Percentiles rank a stretch among this genome's conserved stretches.
phyloP scores from a whole-genome alignment of 2,797 vertebrate genomes.

The Sciaenops ocellatus region DNA sequence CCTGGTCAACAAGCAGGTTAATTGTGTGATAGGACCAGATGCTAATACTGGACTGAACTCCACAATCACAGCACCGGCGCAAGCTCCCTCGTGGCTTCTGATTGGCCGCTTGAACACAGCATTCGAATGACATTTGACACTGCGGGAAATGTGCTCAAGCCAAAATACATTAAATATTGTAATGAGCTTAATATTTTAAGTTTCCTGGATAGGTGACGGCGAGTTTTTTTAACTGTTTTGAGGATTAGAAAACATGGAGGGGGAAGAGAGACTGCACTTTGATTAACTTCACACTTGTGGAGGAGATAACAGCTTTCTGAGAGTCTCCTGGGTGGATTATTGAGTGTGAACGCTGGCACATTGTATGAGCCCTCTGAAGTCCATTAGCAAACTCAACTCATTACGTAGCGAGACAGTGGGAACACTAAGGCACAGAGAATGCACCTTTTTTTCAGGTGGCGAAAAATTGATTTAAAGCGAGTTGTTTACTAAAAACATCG shows the following conservation, averaged over 20 bases:
- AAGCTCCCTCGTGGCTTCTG: conserved; percentile 20
- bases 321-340: conserved; percentile 64
- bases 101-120: conserved; percentile 50
- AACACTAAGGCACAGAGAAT: not conserved
- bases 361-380: conserved; percentile 57
- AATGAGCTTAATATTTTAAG: conserved; percentile 53
- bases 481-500: not conserved
- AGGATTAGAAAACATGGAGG: conserved; percentile 26
- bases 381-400: conserved; percentile 65
- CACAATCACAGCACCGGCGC: conserved; percentile 22
- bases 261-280: conserved; percentile 50
- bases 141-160: not conserved
- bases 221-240: conserved; percentile 6
- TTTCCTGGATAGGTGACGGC: conserved; percentile 36
- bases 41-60: conserved; percentile 50
- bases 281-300: conserved; percentile 73
- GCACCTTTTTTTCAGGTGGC: not conserved
- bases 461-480: conserved; percentile 1
- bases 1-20: conserved; percentile 79
- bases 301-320: conserved; percentile 70
- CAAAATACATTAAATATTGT: conserved; percentile 16
- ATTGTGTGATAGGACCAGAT: conserved; percentile 75
- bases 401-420: conserved; percentile 36
- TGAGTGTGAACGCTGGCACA: conserved; percentile 58
- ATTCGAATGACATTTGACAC: conserved; percentile 40